A percentile compares a stretch with the other conserved stretches of the same genome.
These are phyloP conservation scores for Lymantria dispar DNA, from an alignment of 2,888 invertebrate genomes.

Conservation along the genomic window DNA sequence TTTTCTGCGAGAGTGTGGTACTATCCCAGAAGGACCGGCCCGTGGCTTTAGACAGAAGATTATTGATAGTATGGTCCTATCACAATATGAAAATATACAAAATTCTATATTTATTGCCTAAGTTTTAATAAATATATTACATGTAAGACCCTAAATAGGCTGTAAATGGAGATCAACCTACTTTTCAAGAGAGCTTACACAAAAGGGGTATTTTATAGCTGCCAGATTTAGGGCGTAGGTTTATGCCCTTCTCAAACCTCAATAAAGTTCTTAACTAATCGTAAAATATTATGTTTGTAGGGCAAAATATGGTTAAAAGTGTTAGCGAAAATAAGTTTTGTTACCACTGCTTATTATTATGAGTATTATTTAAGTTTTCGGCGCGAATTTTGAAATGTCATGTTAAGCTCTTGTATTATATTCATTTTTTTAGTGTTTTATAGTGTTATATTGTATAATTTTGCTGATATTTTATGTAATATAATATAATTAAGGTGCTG, in stretches of 20 bases:
- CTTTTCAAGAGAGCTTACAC: slow-evolving; percentile 17
- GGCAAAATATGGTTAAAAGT: background rate
- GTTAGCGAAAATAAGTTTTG: background rate
- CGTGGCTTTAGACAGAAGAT: too few species aligned
- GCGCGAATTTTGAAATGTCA: too few species aligned
- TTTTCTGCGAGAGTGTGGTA: too few species aligned
- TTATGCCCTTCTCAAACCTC: slow-evolving; percentile 19
- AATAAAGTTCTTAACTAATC: slow-evolving; percentile 19
- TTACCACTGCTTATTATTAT: background rate
- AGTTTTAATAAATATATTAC: background rate
- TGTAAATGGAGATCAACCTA: slow-evolving; percentile 23
- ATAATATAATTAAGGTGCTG: too few species aligned
- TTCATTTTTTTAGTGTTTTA: too few species aligned
- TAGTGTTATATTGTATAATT: too few species aligned
- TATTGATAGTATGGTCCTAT: too few species aligned
- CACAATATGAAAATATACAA: too few species aligned
- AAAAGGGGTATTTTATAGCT: slow-evolving; percentile 20
- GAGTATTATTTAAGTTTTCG: too few species aligned
- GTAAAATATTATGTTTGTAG: slow-evolving; percentile 5
- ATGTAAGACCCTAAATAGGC: background rate
- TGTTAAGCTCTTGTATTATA: too few species aligned
- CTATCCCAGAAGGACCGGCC: too few species aligned
- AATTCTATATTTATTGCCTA: background rate
- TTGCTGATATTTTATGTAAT: too few species aligned
- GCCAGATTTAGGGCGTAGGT: slow-evolving; percentile 23